A percentile compares a stretch with the other conserved stretches of the same genome.
phyloP scores from a whole-genome alignment of 2,888 invertebrate genomes.

The Hydrotaea cyrtoneurina region DNA sequence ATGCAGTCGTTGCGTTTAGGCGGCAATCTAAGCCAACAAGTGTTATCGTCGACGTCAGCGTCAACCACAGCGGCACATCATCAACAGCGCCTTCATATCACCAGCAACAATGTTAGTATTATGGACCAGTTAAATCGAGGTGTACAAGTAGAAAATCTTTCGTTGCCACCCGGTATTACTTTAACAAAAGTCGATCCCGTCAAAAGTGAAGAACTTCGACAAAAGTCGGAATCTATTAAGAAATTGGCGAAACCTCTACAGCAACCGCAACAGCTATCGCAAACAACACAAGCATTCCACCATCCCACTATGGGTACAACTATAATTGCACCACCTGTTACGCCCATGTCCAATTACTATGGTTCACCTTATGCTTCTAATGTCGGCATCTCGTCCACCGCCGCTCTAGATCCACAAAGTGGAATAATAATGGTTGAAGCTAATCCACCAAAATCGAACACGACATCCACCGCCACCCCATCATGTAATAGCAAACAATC shows the following conservation, averaged over 20 bases:
- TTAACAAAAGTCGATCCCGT: conserved; percentile 86
- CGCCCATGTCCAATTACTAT: conserved; percentile 70
- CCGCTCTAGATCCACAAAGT: conserved; percentile 73
- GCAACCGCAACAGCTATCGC: conserved; percentile 67
- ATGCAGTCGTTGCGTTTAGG: conserved; percentile 56
- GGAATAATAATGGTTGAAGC: conserved; percentile 80
- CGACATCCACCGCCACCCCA: conserved; percentile 63
- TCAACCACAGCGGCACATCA: conserved; percentile 61
- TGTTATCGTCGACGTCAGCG: conserved; percentile 69
- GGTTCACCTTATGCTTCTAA: conserved; percentile 68
- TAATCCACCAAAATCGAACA: conserved; percentile 70
- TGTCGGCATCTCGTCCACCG: conserved; percentile 69
- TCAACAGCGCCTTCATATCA: conserved; percentile 62
- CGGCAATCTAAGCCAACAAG: conserved; percentile 73
- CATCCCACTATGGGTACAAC: conserved; percentile 68
- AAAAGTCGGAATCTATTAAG: conserved; percentile 79
- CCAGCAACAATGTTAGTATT: conserved; percentile 77
- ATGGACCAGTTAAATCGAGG: conserved; percentile 81
- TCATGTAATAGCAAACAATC: conserved; percentile 74
- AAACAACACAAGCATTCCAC: conserved; percentile 67
- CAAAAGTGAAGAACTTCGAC: conserved; percentile 78
- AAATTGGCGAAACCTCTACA: conserved; percentile 76
- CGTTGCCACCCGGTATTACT: conserved; percentile 90
- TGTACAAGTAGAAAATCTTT: conserved; percentile 84
- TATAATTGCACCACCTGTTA: conserved; percentile 71